Percentiles rank a stretch among this genome's conserved stretches.
phyloP scores from a whole-genome alignment of 1,140 invertebrate species.

The Pachypsylla venusta region DNA sequence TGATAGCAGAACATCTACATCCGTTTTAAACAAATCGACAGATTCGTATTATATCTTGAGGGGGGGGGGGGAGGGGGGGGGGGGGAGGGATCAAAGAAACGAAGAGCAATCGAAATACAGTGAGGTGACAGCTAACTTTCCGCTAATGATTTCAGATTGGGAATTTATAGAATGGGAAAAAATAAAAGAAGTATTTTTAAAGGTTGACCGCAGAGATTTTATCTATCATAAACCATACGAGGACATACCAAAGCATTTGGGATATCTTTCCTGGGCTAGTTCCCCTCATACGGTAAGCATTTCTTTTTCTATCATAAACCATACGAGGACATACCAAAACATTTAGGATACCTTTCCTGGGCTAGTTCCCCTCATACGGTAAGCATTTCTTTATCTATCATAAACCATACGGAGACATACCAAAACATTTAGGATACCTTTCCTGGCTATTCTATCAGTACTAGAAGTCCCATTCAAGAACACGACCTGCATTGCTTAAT shows the following conservation, averaged over 20 bases:
- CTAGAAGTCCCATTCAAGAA: no score
- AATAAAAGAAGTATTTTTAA: background rate
- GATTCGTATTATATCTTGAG: no score
- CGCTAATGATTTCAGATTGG: conserved; percentile 2
- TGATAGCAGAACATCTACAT: no score
- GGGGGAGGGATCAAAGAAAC: no score
- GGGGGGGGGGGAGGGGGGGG: no score
- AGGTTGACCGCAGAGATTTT: conserved; percentile 3
- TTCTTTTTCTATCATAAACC: conserved; percentile 3
- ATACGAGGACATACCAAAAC: background rate
- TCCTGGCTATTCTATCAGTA: no score
- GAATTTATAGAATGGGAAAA: background rate
- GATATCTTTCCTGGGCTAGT: background rate
- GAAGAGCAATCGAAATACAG: no score
- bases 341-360: background rate
- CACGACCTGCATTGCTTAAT: no score
- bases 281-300: background rate
- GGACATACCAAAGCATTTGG: background rate
- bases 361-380: background rate
- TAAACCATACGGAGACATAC: background rate
- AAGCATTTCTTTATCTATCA: conserved; percentile 5
- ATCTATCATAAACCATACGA: background rate
- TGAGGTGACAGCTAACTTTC: no score
- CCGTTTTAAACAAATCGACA: no score
- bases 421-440: background rate